Evolutionary conservation across 92 coral and sea anemone genomes (phyloP).

Genomic region (Chrysogorgia sp.): DNA sequence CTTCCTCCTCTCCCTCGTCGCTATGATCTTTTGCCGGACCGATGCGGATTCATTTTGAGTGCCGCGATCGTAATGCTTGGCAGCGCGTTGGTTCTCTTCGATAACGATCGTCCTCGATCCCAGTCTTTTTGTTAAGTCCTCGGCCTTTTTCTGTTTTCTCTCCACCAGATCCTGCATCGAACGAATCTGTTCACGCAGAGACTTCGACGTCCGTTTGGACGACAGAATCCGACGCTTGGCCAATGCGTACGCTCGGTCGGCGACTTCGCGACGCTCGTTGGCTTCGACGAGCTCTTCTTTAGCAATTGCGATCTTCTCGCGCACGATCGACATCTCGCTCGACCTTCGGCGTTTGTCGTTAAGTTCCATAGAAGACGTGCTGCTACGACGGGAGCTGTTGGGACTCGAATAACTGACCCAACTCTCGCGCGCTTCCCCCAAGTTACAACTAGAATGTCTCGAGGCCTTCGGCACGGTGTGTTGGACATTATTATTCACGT

Average conservation of each 20-base stretch:
- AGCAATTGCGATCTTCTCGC: conserved; percentile 75
- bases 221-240: conserved; percentile 70
- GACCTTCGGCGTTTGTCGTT: conserved; percentile 29
- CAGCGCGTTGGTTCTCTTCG: conserved; percentile 62
- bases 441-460: conserved; percentile 14
- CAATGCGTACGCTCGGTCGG: conserved; percentile 56
- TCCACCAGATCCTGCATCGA: conserved; percentile 71
- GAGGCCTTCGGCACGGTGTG: conserved; percentile 4
- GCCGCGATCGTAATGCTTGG: conserved; percentile 29
- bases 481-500: conserved; percentile 10
- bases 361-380: conserved; percentile 18
- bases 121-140: conserved; percentile 54
- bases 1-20: conserved; percentile 43
- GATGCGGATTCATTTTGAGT: conserved; percentile 15
- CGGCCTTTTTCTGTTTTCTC: conserved; percentile 64
- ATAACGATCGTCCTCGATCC: conserved; percentile 53
- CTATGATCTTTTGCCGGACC: conserved; percentile 70
- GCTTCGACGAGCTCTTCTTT: conserved; percentile 72
- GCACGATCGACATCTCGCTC: conserved; percentile 66
- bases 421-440: conserved; percentile 18
- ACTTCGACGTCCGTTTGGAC: conserved; percentile 57
- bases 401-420: conserved; percentile 23
- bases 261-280: conserved; percentile 61
- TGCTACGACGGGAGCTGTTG: conserved; percentile 31
- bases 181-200: conserved; percentile 66